phyloP scores from a whole-genome alignment of 2,113 vertebrate species.

The Hepsetus odoe region DNA sequence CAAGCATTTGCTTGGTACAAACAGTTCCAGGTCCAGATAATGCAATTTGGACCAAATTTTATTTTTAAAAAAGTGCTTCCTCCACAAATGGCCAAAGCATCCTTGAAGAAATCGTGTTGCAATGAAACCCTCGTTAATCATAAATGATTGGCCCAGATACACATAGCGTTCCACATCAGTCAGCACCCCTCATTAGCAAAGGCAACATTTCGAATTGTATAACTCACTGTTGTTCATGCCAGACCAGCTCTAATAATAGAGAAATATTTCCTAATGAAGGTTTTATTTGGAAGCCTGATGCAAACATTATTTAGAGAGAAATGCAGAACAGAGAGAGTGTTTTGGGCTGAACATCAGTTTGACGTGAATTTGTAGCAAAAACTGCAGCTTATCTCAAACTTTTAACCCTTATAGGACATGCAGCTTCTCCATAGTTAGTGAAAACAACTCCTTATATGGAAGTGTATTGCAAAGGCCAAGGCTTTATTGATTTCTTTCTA shows the following conservation, averaged over 20 bases:
- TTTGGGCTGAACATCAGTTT: constrained; percentile 10
- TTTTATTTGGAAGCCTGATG: constrained; percentile 8
- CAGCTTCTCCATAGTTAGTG: too few species aligned
- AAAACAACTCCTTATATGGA: too few species aligned
- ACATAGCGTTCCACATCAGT: background rate
- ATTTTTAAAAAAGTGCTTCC: background rate
- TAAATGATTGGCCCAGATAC: background rate
- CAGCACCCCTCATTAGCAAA: background rate
- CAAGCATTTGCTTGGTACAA: background rate
- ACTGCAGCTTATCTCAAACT: too few species aligned
- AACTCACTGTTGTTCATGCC: background rate
- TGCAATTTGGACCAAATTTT: background rate
- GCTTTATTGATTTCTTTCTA: too few species aligned
- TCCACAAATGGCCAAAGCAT: background rate
- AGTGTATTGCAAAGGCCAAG: too few species aligned
- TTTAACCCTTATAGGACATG: too few species aligned
- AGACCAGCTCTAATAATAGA: constrained; percentile 10
- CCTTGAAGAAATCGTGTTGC: background rate
- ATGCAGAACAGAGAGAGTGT: constrained; percentile 12
- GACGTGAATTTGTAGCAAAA: too few species aligned
- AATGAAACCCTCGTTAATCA: constrained; percentile 5
- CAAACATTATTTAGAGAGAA: constrained; percentile 20
- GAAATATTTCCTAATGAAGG: constrained; percentile 4
- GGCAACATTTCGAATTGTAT: background rate
- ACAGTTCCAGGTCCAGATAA: constrained; percentile 38